Percentiles rank a stretch among this genome's conserved stretches.
These are phyloP conservation scores for Dipodomys ordii DNA, from an alignment of 2,113 vertebrate species.

Conservation along the genomic window DNA sequence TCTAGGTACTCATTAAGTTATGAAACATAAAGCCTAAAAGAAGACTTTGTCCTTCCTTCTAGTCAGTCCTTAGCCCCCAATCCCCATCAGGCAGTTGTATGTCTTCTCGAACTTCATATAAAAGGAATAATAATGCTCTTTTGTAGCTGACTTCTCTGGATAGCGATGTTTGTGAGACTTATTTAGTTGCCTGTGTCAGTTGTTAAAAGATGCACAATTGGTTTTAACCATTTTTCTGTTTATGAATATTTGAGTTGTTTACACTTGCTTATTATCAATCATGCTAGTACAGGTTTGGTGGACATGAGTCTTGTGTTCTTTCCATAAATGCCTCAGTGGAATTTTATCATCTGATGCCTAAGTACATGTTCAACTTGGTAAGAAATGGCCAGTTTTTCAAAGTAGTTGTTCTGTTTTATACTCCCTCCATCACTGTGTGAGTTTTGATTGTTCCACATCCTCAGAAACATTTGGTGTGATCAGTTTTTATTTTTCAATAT, in stretches of 20 bases:
- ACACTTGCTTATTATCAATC: not conserved
- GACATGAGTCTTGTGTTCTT: not conserved
- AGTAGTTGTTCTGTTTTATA: not conserved
- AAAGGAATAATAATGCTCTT: not conserved
- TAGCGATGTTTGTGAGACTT: not conserved
- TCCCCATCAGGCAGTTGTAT: not conserved
- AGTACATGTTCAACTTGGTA: not conserved
- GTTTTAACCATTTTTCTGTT: not conserved
- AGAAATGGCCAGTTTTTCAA: not conserved
- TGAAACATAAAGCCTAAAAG: too few relatives aligned
- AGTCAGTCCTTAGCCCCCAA: not conserved
- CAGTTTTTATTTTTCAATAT: not conserved
- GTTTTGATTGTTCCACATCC: not conserved
- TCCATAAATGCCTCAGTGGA: not conserved
- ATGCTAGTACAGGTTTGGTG: not conserved
- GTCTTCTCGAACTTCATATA: slow-evolving; percentile 12
- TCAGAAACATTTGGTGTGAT: not conserved
- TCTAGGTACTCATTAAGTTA: too few relatives aligned
- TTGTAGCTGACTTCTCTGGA: not conserved
- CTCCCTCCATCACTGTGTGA: not conserved
- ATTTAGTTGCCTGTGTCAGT: not conserved
- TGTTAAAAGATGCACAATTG: not conserved
- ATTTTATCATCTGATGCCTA: not conserved
- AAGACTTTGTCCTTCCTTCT: not conserved
- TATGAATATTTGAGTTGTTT: slow-evolving; percentile 18